Conservation (phyloP, 2,113 vertebrate species). For the Zingel zingel region DNA sequence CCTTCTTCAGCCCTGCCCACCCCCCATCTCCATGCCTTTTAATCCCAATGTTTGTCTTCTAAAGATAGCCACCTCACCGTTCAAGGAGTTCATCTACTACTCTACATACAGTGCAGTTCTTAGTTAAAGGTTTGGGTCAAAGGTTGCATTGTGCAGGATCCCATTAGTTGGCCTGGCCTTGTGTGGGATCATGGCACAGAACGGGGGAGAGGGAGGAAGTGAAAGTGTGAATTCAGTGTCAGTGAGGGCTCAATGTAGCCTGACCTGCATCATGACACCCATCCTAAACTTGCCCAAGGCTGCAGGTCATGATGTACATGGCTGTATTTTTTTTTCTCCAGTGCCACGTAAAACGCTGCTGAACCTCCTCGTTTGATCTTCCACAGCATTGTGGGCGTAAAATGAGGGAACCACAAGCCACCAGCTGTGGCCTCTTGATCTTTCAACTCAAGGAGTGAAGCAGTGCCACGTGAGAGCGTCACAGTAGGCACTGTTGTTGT, state of each 20-base stretch:
- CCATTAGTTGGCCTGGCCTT: constrained; percentile 41
- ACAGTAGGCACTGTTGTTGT: constrained; percentile 45
- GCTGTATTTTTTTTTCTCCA: background rate
- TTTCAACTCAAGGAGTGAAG: constrained; percentile 45
- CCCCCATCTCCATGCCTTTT: constrained; percentile 54
- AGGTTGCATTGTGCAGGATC: constrained; percentile 43
- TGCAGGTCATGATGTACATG: constrained; percentile 7
- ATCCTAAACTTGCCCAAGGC: constrained; percentile 9
- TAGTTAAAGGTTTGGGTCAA: background rate
- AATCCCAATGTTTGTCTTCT: constrained; percentile 84
- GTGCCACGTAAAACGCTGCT: constrained; percentile 22
- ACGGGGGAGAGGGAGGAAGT: constrained; percentile 3
- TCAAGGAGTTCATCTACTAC: constrained; percentile 27
- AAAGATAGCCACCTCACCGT: constrained; percentile 60
- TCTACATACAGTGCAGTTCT: background rate
- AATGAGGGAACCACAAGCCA: constrained; percentile 48
- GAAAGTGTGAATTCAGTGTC: constrained; percentile 42
- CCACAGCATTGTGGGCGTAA: constrained; percentile 32
- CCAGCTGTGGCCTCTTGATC: constrained; percentile 68
- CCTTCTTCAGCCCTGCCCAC: constrained; percentile 48
- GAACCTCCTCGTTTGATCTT: constrained; percentile 30
- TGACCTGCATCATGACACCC: background rate
- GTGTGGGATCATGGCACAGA: constrained; percentile 9
- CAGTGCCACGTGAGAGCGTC: constrained; percentile 33
- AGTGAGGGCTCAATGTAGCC: background rate